A percentile compares a stretch with the other conserved stretches of the same genome.
Conservation (phyloP, 2,113 vertebrate species). For the Mystacornis crossleyi region DNA sequence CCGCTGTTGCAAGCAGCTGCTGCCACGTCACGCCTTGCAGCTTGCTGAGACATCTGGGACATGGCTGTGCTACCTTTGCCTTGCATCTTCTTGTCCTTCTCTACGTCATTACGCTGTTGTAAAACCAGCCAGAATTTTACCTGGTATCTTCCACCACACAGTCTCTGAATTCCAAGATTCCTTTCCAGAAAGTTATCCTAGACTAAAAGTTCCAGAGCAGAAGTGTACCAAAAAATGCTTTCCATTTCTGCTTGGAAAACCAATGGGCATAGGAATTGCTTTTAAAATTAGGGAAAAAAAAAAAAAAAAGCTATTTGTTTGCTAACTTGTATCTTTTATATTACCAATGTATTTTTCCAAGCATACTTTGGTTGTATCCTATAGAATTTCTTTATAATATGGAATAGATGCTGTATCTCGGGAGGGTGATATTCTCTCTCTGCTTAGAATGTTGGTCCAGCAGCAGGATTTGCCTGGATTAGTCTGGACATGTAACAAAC, state of each 20-base stretch:
- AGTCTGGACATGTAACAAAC: neutral
- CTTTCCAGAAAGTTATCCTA: neutral
- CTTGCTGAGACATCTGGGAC: neutral
- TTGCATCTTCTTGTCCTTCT: neutral
- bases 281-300: neutral
- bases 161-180: neutral
- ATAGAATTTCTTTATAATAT: neutral
- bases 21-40: neutral
- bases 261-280: rapidly evolving
- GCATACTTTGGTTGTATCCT: neutral
- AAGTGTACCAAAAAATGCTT: neutral
- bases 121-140: neutral
- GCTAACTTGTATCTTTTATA: rapidly evolving
- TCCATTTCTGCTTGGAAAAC: neutral
- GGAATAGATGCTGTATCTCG: neutral
- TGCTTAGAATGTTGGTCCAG: neutral
- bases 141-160: neutral
- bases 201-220: neutral
- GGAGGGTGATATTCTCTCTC: neutral
- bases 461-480: neutral
- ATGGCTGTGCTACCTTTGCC: neutral
- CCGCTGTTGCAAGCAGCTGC: neutral
- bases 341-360: neutral
- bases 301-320: neutral
- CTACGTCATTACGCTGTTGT: neutral